Percentiles rank a stretch among this genome's conserved stretches.
Evolutionary conservation across 2,113 vertebrate species (phyloP).

Genomic region (Meleagris gallopavo): DNA sequence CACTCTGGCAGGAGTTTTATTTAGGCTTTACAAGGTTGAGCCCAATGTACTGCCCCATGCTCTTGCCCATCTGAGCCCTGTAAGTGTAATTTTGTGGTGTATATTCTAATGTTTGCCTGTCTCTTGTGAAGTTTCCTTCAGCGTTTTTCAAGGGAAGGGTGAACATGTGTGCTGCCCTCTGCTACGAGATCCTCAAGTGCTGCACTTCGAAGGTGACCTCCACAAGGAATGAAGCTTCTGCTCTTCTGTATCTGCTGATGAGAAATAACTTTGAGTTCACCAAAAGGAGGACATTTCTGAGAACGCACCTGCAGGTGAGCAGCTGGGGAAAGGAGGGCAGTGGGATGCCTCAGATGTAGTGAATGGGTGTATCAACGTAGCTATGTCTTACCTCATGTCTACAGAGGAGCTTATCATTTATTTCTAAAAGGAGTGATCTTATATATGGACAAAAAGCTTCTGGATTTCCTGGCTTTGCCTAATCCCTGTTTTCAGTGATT

Average conservation of each 20-base stretch:
- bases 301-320: conserved; percentile 95
- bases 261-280: conserved; percentile 97
- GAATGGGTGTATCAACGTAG: not conserved
- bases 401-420: not conserved
- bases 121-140: conserved; percentile 86
- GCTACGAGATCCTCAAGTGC: conserved; percentile 96
- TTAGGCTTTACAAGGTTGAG: not conserved
- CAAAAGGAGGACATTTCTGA: conserved; percentile 92
- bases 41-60: not conserved
- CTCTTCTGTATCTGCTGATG: conserved; percentile 97
- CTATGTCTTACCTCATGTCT: not conserved
- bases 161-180: conserved; percentile 92
- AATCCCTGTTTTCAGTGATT: not conserved
- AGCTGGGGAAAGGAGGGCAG: not conserved
- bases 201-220: conserved; percentile 92
- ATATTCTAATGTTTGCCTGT: not conserved
- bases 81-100: not conserved
- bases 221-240: conserved; percentile 90
- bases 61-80: not conserved
- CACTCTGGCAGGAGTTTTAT: not conserved
- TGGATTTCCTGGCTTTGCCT: not conserved
- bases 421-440: not conserved
- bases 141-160: conserved; percentile 95
- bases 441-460: not conserved
- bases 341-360: not conserved